A percentile compares a stretch with the other conserved stretches of the same genome.
These are phyloP conservation scores for Heliconius charithonia DNA, from an alignment of 2,888 invertebrate genomes.

Conservation along the genomic window DNA sequence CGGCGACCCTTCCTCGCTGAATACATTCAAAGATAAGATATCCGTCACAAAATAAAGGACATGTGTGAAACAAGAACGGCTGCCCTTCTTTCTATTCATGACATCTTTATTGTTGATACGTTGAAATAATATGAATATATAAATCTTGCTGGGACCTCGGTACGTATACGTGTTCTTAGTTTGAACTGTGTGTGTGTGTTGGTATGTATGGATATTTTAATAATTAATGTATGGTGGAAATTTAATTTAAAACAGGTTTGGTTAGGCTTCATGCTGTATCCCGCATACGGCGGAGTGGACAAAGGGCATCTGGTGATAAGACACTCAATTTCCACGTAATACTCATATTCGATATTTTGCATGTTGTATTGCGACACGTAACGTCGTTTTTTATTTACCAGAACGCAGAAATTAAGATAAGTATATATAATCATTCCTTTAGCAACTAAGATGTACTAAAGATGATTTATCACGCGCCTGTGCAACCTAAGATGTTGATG, in stretches of 20 bases:
- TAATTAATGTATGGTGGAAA: background rate
- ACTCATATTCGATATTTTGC: too few species aligned
- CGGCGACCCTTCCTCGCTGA: background rate
- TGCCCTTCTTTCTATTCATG: conserved; percentile 27
- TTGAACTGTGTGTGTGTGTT: background rate
- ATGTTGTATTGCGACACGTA: too few species aligned
- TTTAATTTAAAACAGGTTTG: background rate
- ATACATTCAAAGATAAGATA: conserved; percentile 18
- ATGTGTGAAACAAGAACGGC: conserved; percentile 28
- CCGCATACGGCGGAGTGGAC: too few species aligned
- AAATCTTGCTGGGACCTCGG: conserved; percentile 12
- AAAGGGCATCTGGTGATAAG: too few species aligned
- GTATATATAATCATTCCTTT: too few species aligned
- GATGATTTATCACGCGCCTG: too few species aligned
- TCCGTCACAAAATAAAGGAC: conserved; percentile 21
- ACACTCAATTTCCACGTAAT: too few species aligned
- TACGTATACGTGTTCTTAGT: background rate
- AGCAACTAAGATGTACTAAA: too few species aligned
- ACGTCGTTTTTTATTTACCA: too few species aligned
- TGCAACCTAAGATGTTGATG: too few species aligned
- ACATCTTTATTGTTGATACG: conserved; percentile 28
- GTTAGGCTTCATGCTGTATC: too few species aligned
- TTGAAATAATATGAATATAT: conserved; percentile 22
- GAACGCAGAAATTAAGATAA: too few species aligned
- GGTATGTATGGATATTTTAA: background rate